Evolutionary conservation across 2,888 invertebrate species (phyloP).

Genomic region (Mimachlamys varia): DNA sequence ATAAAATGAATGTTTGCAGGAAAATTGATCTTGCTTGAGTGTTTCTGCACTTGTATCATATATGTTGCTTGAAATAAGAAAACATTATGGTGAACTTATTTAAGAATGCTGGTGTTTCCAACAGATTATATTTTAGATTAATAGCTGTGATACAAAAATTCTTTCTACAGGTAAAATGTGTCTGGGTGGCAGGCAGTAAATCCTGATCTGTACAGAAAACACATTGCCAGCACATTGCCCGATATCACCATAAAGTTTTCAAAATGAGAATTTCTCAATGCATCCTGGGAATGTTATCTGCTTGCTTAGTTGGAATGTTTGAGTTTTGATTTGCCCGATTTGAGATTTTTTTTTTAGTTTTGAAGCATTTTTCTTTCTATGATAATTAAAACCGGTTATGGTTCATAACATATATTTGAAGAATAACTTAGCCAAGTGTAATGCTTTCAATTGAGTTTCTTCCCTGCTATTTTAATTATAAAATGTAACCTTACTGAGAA

Average conservation of each 20-base stretch:
- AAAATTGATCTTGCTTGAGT: conserved; percentile 11
- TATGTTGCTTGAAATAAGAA: background rate
- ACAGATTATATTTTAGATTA: no score
- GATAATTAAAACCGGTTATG: background rate
- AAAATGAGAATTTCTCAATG: background rate
- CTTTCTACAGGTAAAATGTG: no score
- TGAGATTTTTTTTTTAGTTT: background rate
- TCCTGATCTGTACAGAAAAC: background rate
- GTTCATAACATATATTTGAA: background rate
- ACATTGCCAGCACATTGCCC: background rate
- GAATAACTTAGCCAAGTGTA: background rate
- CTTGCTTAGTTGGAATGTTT: background rate
- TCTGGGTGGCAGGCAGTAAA: no score
- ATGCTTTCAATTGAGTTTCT: background rate
- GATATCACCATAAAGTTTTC: background rate
- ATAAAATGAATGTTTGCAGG: background rate
- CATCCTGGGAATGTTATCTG: conserved; percentile 3
- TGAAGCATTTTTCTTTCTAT: background rate
- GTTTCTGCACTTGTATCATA: background rate
- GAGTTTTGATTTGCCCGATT: background rate
- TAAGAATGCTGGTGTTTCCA: background rate
- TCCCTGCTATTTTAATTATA: conserved; percentile 9
- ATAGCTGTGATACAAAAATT: no score
- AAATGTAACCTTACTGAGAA: background rate
- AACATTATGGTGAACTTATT: background rate